Percentiles rank a stretch among this genome's conserved stretches.
Evolutionary conservation across 37 sponge, comb jelly and placozoan genomes (phyloP).

Genomic region (Amphimedon queenslandica): DNA sequence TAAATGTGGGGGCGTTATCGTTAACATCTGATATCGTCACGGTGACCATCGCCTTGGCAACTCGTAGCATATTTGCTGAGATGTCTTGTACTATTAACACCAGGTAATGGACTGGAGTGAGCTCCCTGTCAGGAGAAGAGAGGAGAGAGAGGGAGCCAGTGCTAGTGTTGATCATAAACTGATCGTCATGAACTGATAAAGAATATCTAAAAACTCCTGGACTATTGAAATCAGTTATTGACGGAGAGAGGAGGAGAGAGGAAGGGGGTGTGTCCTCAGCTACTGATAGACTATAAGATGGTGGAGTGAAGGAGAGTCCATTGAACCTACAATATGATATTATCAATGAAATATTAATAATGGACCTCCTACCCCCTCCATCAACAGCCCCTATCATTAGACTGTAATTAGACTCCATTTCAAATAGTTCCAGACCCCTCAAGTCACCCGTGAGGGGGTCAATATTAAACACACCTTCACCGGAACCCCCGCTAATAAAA

Average conservation of each 20-base stretch:
- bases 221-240: slow-evolving; percentile 7
- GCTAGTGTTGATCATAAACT: slow-evolving; percentile 20
- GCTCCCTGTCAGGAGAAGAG: slow-evolving; percentile 40
- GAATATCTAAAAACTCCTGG: slow-evolving; percentile 22
- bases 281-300: not conserved
- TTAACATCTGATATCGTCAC: slow-evolving; percentile 26
- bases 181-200: not conserved
- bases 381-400: slow-evolving; percentile 50
- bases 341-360: slow-evolving; percentile 14
- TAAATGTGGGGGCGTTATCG: slow-evolving; percentile 43
- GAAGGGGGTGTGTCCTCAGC: slow-evolving; percentile 28
- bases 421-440: slow-evolving; percentile 33
- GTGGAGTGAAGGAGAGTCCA: slow-evolving; percentile 19
- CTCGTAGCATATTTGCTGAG: not conserved
- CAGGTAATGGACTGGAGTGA: slow-evolving; percentile 8
- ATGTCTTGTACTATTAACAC: slow-evolving; percentile 46
- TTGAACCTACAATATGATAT: slow-evolving; percentile 37
- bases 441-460: slow-evolving; percentile 50
- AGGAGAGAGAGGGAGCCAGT: slow-evolving; percentile 15
- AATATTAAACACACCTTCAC: slow-evolving; percentile 16
- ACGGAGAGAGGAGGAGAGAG: not conserved
- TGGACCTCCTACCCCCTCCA: slow-evolving; percentile 30
- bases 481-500: slow-evolving; percentile 24
- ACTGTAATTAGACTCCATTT: slow-evolving; percentile 17
- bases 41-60: slow-evolving; percentile 12